Percentiles rank a stretch among this genome's conserved stretches.
phyloP scores from a whole-genome alignment of 1,140 invertebrate species.

The Drosophila aff. region DNA sequence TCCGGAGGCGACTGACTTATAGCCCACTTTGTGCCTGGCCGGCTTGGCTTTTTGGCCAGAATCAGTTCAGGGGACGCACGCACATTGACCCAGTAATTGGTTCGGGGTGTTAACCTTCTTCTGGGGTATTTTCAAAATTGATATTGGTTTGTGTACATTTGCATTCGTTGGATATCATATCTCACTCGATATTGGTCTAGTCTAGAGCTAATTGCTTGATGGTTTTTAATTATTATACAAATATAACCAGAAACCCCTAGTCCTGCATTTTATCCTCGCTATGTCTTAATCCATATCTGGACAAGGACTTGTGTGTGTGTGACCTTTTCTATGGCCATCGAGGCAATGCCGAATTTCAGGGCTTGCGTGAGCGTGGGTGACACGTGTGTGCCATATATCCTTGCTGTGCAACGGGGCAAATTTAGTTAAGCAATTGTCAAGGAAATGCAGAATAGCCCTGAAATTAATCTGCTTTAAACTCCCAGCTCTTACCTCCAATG shows the following conservation, averaged over 20 bases:
- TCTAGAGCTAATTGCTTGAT: neutral
- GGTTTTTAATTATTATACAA: neutral
- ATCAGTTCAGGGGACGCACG: constrained; percentile 63
- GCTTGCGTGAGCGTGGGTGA: constrained; percentile 10
- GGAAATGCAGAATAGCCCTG: constrained; percentile 55
- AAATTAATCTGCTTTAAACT: constrained; percentile 44
- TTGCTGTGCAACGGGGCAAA: constrained; percentile 18
- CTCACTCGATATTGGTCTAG: neutral
- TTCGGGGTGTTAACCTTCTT: constrained; percentile 4
- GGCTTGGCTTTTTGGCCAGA: constrained; percentile 28
- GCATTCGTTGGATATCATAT: neutral
- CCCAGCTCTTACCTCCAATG: neutral
- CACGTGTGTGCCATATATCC: constrained; percentile 46
- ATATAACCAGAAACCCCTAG: neutral
- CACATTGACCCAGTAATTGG: constrained; percentile 76
- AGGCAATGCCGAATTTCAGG: constrained; percentile 34
- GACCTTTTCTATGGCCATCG: constrained; percentile 39
- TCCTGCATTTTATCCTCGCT: neutral
- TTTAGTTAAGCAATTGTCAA: constrained; percentile 37
- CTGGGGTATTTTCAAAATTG: neutral
- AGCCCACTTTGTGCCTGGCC: constrained; percentile 56
- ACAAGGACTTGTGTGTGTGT: constrained; percentile 25
- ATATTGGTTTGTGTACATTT: constrained; percentile 4
- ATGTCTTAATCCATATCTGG: constrained; percentile 7
- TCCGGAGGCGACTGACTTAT: constrained; percentile 54